Evolutionary conservation across 2,113 vertebrate genomes (phyloP), one percentile per base, ranked within the genome.

Genomic region (Neomonachus schauinslandi): DNA sequence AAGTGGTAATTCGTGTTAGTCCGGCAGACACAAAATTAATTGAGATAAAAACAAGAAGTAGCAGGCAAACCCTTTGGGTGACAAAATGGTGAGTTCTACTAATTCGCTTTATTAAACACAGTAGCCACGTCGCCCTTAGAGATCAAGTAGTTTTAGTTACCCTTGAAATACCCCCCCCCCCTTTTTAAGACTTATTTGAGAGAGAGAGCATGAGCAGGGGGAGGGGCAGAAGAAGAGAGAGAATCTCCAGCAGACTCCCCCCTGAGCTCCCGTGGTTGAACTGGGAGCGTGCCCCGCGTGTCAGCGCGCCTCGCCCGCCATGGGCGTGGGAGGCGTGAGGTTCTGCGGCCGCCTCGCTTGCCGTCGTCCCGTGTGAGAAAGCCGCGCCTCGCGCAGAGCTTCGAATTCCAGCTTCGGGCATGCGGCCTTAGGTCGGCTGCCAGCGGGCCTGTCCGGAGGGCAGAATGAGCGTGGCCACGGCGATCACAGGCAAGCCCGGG

Each of bases 41-140:
- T 98, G 97, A 98, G 97, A 96, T 91, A 95, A 97, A 98, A 97
- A 97, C 89, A 97, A 97, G 94, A 97, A 95, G 86, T 89, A 93
- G 91, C 96, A 96, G 92, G 92, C 91, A 94, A 86, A 61, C 93
- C 96, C 97, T 97, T 96, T 96, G 94, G 98, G 98, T 86, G 82
- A 89, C 92, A 94, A 95, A 63, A 85, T 94, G 96, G 95, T 74
- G 92, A 94, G 95, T 74, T 95, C 65, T 74, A n/a, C 82, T 95
- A 89, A 95, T 53, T 94, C 95, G 31, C 96, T 89, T n/a, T n/a
- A n/a, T n/a, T n/a, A n/a, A n/a, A n/a, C n/a, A n/a, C n/a, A n/a
- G n/a, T n/a, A n/a, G n/a, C n/a, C n/a, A n/a, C n/a, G n/a, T n/a
- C n/a, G n/a, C n/a, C n/a, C n/a, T n/a, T n/a, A n/a, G n/a, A n/a